These are phyloP conservation scores for Zaprionus lineosus DNA, from an alignment of 2,888 invertebrate species.

Conservation along the genomic window DNA sequence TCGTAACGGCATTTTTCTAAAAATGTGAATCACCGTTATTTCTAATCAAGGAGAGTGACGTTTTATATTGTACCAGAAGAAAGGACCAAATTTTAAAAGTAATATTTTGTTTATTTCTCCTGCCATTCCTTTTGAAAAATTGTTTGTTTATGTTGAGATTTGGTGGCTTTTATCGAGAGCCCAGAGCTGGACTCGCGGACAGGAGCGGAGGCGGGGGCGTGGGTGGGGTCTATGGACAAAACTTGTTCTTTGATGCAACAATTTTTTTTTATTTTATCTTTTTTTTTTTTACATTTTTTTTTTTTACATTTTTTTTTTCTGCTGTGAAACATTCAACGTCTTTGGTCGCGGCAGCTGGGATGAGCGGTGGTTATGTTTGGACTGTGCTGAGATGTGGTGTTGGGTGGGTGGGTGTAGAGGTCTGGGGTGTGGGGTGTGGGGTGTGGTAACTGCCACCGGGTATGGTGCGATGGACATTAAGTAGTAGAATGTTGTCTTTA, in stretches of 20 bases:
- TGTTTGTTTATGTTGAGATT: constrained; percentile 50
- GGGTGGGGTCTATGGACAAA: constrained; percentile 26
- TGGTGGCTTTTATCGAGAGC: constrained; percentile 54
- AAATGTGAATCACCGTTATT: constrained; percentile 64
- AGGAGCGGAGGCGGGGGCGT: not conserved
- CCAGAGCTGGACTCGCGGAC: constrained; percentile 16
- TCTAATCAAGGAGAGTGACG: constrained; percentile 55
- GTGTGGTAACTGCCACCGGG: constrained; percentile 38
- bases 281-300: too few species aligned
- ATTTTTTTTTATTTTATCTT: too few species aligned
- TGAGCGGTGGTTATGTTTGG: not conserved
- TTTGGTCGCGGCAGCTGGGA: not conserved
- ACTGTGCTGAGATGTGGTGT: too few species aligned
- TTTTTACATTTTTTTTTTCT: constrained; percentile 17
- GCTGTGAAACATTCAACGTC: constrained; percentile 22
- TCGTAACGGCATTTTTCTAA: too few species aligned
- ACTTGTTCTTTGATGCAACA: constrained; percentile 69
- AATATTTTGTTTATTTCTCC: constrained; percentile 42
- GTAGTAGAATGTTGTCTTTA: constrained; percentile 79
- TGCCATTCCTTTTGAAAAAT: constrained; percentile 7
- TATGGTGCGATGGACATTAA: constrained; percentile 69
- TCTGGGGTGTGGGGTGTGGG: too few species aligned
- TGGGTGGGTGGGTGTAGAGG: not conserved
- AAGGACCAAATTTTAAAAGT: constrained; percentile 59
- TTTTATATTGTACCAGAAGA: constrained; percentile 36